Conservation (phyloP, 1,140 invertebrate species). For the Bombus superbus region DNA sequence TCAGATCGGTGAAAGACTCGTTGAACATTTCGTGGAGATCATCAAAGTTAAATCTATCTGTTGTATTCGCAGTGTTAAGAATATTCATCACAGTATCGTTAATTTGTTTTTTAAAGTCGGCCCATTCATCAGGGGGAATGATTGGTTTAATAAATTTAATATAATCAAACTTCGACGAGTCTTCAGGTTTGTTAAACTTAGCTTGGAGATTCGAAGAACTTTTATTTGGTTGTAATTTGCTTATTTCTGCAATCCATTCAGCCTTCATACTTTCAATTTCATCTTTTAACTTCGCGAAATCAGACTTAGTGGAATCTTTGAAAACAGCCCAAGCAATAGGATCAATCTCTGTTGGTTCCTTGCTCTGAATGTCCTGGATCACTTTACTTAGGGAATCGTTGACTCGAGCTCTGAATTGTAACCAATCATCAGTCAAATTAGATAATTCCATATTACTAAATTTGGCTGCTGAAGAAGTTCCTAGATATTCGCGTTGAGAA, state of each 20-base stretch:
- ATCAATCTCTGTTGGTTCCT: constrained; percentile 12
- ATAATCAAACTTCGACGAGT: neutral
- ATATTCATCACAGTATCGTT: constrained; percentile 44
- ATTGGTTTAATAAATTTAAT: neutral
- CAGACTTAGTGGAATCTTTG: neutral
- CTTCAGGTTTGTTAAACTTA: neutral
- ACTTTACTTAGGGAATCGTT: constrained; percentile 29
- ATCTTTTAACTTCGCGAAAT: constrained; percentile 49
- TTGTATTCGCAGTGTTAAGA: constrained; percentile 1
- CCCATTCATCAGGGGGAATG: constrained; percentile 49
- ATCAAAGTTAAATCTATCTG: neutral
- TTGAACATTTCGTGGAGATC: constrained; percentile 30
- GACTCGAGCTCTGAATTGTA: constrained; percentile 36
- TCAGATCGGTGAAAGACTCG: constrained; percentile 48
- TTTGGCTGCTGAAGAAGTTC: neutral
- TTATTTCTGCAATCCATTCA: constrained; percentile 8
- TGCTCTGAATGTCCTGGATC: constrained; percentile 29
- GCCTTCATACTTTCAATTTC: constrained; percentile 29
- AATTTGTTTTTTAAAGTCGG: constrained; percentile 59
- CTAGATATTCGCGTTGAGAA: no score
- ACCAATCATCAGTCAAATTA: constrained; percentile 48
- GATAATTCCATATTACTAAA: neutral
- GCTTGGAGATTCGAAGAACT: neutral
- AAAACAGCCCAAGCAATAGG: constrained; percentile 45
- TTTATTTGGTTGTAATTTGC: neutral